These are phyloP conservation scores for Terebella lapidaria DNA, from an alignment of 2,888 invertebrate species.

Conservation along the genomic window DNA sequence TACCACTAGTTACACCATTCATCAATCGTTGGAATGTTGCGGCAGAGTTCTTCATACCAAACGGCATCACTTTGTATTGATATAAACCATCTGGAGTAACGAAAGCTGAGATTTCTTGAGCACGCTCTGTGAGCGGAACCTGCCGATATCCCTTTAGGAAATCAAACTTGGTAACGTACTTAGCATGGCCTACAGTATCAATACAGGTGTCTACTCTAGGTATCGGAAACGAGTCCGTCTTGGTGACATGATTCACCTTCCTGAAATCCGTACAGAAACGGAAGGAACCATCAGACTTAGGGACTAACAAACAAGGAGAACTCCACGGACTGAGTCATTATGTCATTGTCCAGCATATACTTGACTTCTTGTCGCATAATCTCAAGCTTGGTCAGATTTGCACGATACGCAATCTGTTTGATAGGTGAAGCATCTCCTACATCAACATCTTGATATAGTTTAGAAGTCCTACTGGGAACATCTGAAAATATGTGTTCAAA, in stretches of 20 bases:
- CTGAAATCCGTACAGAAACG: not conserved
- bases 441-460: not conserved
- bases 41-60: too few species aligned
- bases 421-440: not conserved
- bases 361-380: not conserved
- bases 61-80: too few species aligned
- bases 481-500: not conserved
- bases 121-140: too few species aligned
- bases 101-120: too few species aligned
- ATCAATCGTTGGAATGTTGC: too few species aligned
- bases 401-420: not conserved
- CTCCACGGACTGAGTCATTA: not conserved
- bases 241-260: not conserved
- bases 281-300: not conserved
- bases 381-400: slow-evolving; percentile 1
- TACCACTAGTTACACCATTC: too few species aligned
- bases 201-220: not conserved
- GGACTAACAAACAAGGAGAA: not conserved
- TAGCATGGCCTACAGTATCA: too few species aligned
- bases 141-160: too few species aligned
- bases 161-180: too few species aligned
- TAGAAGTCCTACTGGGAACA: not conserved
- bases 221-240: not conserved
- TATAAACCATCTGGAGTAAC: too few species aligned
- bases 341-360: slow-evolving; percentile 2